These are phyloP conservation scores for Cnemophilus loriae DNA, from an alignment of 2,113 vertebrate genomes.

Conservation along the genomic window DNA sequence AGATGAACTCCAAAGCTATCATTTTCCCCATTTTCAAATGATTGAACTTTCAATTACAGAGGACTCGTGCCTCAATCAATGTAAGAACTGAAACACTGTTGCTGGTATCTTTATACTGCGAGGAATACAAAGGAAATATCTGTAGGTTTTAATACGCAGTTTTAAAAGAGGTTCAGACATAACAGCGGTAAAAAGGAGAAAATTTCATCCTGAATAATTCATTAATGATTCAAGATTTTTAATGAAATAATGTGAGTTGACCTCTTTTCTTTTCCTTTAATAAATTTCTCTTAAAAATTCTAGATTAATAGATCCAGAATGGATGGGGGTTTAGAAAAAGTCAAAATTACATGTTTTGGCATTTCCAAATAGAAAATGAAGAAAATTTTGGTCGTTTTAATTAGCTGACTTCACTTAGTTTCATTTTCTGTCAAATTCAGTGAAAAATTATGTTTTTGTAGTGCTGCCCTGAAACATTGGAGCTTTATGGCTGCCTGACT, in stretches of 20 bases:
- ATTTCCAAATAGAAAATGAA: background rate
- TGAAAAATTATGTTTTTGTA: background rate
- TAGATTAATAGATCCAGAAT: background rate
- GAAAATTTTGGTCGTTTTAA: background rate
- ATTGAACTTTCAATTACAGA: background rate
- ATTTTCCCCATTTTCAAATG: background rate
- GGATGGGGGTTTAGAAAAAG: background rate
- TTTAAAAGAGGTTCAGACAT: background rate
- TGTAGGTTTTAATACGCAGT: background rate
- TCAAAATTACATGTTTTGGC: background rate
- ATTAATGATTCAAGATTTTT: background rate
- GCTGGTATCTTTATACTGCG: background rate
- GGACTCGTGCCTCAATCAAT: background rate
- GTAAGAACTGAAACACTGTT: background rate
- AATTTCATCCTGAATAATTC: background rate
- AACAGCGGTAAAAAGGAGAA: background rate
- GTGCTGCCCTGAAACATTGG: background rate
- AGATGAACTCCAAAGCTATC: background rate
- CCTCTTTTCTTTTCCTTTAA: background rate
- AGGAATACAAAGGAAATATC: background rate
- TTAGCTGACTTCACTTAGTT: background rate
- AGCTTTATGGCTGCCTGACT: background rate
- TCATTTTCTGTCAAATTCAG: background rate
- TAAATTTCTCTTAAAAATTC: background rate
- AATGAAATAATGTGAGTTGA: background rate